phyloP scores from a whole-genome alignment of 1,140 invertebrate species.

The Trialeurodes vaporariorum region DNA sequence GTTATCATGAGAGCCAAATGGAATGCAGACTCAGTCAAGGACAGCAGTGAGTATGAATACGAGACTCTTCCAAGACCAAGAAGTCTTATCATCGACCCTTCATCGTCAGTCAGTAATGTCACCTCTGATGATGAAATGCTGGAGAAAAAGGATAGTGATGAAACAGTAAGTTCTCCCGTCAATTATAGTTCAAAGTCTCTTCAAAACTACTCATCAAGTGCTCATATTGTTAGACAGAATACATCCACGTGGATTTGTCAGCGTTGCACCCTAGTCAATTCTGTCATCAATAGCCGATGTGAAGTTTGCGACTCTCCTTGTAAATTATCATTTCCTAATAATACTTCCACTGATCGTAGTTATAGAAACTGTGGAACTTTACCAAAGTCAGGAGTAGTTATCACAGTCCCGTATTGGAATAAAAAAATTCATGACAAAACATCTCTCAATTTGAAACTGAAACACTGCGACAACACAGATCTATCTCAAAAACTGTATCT shows the following conservation, averaged over 20 bases:
- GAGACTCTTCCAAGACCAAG: conserved; percentile 24
- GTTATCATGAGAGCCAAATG: not conserved
- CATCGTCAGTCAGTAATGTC: not conserved
- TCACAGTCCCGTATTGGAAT: conserved; percentile 22
- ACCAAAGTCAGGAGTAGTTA: conserved; percentile 3
- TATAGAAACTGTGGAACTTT: conserved; percentile 25
- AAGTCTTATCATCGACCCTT: not conserved
- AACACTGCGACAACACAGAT: too few relatives aligned
- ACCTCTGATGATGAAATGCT: conserved; percentile 11
- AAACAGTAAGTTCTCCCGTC: conserved; percentile 5
- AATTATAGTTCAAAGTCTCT: too few relatives aligned
- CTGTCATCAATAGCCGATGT: conserved; percentile 39
- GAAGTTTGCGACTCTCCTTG: conserved; percentile 50
- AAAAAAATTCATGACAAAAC: too few relatives aligned
- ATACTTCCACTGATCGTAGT: not conserved
- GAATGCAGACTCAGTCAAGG: not conserved
- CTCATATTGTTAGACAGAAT: too few relatives aligned
- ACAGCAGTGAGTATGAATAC: conserved; percentile 22
- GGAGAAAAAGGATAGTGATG: conserved; percentile 30
- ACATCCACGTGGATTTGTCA: conserved; percentile 43
- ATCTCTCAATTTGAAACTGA: too few relatives aligned
- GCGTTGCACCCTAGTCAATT: conserved; percentile 45
- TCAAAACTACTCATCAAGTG: too few relatives aligned
- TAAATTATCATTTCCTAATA: conserved; percentile 21
- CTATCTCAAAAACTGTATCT: too few relatives aligned